Evolutionary conservation across 2,113 vertebrate species (phyloP), one percentile per base, ranked within the genome.

Genomic region (Acanthochromis polyacanthus): DNA sequence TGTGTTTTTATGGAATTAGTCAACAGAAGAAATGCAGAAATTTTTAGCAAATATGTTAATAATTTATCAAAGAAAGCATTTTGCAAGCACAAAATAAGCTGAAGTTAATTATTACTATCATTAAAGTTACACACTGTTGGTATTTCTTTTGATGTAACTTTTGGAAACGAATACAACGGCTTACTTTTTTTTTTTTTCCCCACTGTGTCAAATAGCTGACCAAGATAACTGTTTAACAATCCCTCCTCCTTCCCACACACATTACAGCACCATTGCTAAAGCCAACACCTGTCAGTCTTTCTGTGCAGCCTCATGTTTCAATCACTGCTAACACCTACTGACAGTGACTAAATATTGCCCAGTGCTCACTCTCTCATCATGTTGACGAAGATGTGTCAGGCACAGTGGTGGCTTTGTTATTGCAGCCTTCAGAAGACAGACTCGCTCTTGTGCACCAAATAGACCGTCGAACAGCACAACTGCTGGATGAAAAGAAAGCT

Each of bases 261-360:
- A 10, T 36, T 36, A 15, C 46, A 61, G 16, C 32, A 48, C 16
- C n/a, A 43, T 53, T 58, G n/a, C 63, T 43, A 8, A 51, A 43
- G 43, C 25, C 43, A 60, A 80, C 57, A 88, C 65, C 56, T 80
- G 83, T 71, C 78, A 73, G 22, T 84, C 73, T 85, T 17, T 57
- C 53, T n/a, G 57, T 5, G 5, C 75, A 66, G 52, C 55, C 70
- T 81, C 70, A 36, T 63, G 46, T 83, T 71, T 88, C 87, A 87
- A 50, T 90, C 74, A 56, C 23, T 25, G 59, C 48, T 75, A 71
- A 84, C 71, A 67, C 28, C 66, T 58, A 48, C 66, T 70, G 70
- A 85, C 78, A 77, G 71, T 5, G 57, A 28, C 65, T 36, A 90
- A 87, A 89, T 78, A 84, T 76, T 77, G 12, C 51, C 78, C 64